Evolutionary conservation across 2,888 invertebrate genomes (phyloP), one percentile per base, ranked within the genome.

Genomic region (Ichneumoninae sp.): DNA sequence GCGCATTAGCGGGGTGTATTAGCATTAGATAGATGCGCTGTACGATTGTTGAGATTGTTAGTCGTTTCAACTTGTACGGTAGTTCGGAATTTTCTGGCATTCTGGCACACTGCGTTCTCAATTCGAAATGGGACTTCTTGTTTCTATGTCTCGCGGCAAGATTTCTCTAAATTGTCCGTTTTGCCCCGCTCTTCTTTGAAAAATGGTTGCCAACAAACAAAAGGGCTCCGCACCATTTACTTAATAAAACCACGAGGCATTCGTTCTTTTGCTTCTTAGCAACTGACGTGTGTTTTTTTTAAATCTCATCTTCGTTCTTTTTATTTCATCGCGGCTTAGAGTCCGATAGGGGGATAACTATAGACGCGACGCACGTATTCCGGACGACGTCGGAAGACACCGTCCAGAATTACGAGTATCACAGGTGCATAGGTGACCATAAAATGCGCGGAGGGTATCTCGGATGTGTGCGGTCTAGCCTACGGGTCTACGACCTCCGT

Each of bases 401-500:
- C 36, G 22, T 10, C 22, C 6, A 66, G 66, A 66, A 66, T 66
- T 22, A 36, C 66, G 66, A 66, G 66, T 66, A 66, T 66, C 62
- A 33, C 26, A 8, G 40, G 30, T 26, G 26, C 72, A 72, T 44
- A 60, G 33, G 30, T 47, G 47, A 62, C 30, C 33, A 33, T 62
- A 33, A 33, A 62, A 62, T 62, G 16, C 16, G 10, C 33, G 16
- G 62, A 16, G n/a, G 62, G 62, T 30, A 26, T 62, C 62, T 33
- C 62, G 33, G 62, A 33, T 33, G 62, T 33, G 60, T 47, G 62
- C 50, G 47, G 44, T 47, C 62, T 33, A 47, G 47, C 44, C 50
- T 50, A n/a, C 60, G 30, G 72, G 72, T 72, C 72, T 72, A 72
- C 60, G 72, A 72, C 72, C 72, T 72, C 74, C 47, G 47, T 13